These are phyloP conservation scores for Gryon sp. DNA, from an alignment of 1,140 invertebrate species.

Conservation along the genomic window DNA sequence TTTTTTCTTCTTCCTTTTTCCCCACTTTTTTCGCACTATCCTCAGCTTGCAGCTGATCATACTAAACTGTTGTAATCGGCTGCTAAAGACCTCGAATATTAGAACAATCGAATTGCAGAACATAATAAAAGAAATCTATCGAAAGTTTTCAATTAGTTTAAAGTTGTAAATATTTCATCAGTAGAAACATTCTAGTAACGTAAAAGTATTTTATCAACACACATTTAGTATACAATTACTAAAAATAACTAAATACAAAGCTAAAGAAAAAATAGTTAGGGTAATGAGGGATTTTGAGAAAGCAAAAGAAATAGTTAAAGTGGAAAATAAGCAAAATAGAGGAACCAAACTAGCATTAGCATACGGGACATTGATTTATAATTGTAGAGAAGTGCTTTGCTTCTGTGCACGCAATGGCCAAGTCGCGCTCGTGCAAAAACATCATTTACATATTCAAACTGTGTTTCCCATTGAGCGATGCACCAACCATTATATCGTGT, in stretches of 20 bases:
- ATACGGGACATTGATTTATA: constrained; percentile 71
- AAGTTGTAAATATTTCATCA: too few species aligned
- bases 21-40: neutral
- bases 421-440: constrained; percentile 47
- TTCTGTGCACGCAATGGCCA: constrained; percentile 66
- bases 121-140: too few species aligned
- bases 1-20: constrained; percentile 17
- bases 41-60: too few species aligned
- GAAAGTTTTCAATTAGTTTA: too few species aligned
- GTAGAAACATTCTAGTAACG: too few species aligned
- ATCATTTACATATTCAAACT: constrained; percentile 62
- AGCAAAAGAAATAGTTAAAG: constrained; percentile 1
- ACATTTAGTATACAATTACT: too few species aligned
- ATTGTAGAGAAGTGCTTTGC: constrained; percentile 64
- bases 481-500: constrained; percentile 16
- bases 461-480: constrained; percentile 36
- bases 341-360: constrained; percentile 55
- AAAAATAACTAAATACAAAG: too few species aligned
- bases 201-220: too few species aligned
- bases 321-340: neutral
- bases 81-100: too few species aligned
- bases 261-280: too few species aligned
- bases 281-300: too few species aligned
- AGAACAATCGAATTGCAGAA: too few species aligned
- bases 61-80: constrained; percentile 37